Conservation (phyloP, 92 coral and sea anemone species). For the Phenganax stokvisi region DNA sequence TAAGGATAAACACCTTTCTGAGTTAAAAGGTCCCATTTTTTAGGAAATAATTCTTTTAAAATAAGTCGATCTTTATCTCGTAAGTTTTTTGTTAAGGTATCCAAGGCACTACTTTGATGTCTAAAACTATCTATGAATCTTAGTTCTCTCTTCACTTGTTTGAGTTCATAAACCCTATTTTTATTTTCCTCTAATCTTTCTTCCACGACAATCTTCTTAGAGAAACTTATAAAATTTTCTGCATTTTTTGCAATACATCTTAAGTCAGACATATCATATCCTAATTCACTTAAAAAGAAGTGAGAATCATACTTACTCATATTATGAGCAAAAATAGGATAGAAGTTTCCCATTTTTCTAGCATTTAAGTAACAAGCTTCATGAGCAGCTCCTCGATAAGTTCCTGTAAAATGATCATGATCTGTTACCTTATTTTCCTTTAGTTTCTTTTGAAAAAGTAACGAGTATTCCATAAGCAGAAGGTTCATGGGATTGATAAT, state of each 20-base stretch:
- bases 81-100: background rate
- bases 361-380: constrained; percentile 25
- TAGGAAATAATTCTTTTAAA: background rate
- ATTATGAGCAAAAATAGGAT: constrained; percentile 49
- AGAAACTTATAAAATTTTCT: background rate
- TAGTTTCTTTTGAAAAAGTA: no score
- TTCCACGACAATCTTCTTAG: background rate
- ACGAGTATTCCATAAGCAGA: no score
- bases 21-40: background rate
- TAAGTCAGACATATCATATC: background rate
- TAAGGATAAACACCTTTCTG: constrained; percentile 44
- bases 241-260: background rate
- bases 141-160: background rate
- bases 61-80: background rate
- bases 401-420: constrained; percentile 22
- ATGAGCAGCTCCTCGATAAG: constrained; percentile 42
- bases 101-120: background rate
- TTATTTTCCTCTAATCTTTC: background rate
- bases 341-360: constrained; percentile 17
- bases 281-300: background rate
- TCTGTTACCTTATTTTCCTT: background rate
- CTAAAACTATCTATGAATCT: background rate
- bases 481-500: constrained; percentile 32
- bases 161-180: background rate
- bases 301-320: constrained; percentile 23